These are phyloP conservation scores for Mellivora capensis DNA, from an alignment of 2,113 vertebrate species.

Conservation along the genomic window DNA sequence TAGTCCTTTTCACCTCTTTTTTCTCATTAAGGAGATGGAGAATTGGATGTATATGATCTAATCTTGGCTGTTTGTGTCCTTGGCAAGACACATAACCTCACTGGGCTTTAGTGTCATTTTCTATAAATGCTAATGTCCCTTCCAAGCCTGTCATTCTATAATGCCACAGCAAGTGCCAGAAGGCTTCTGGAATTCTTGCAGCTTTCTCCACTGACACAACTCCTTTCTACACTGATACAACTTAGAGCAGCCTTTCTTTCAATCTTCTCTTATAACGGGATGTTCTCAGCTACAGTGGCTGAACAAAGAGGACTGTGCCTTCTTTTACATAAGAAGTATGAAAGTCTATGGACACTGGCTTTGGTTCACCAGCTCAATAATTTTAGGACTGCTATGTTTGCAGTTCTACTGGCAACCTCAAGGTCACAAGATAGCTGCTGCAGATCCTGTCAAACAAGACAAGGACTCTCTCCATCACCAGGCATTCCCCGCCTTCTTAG, in stretches of 20 bases:
- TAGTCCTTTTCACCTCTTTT: neutral
- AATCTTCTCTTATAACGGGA: neutral
- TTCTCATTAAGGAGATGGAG: neutral
- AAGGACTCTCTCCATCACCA: neutral
- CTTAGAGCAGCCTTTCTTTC: neutral
- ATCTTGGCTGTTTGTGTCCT: neutral
- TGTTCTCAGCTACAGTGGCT: neutral
- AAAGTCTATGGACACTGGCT: neutral
- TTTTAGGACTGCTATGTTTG: neutral
- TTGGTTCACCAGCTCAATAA: neutral
- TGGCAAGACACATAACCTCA: neutral
- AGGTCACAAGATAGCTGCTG: neutral
- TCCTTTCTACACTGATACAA: neutral
- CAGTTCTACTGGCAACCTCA: neutral
- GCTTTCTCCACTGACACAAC: neutral
- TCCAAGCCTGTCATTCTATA: neutral
- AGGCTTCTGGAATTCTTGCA: neutral
- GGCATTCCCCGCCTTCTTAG: neutral
- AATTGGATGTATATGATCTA: neutral
- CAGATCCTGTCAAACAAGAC: neutral
- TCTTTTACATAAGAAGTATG: neutral
- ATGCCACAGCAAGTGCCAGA: neutral
- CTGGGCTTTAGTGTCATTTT: neutral
- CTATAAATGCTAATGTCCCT: neutral
- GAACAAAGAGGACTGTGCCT: neutral